Conservation (phyloP, 2,888 invertebrate genomes). For the Metacarcinus magister region DNA sequence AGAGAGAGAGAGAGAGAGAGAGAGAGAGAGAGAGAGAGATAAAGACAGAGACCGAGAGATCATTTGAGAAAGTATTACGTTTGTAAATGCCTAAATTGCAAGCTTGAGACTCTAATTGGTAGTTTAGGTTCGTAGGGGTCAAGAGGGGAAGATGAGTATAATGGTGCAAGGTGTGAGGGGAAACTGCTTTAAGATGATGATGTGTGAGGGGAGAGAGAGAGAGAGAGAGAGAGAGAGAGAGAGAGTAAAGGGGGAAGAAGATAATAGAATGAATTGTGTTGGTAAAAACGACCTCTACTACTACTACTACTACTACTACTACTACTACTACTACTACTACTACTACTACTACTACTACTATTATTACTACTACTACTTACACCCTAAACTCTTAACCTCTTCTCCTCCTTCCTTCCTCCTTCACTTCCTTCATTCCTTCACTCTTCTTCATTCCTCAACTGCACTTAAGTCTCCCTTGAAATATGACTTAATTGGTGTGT, state of each 20-base stretch:
- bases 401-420: not conserved
- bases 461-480: not conserved
- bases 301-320: conserved; percentile 52
- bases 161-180: too few species aligned
- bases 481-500: not conserved
- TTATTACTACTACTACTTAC: not conserved
- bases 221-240: conserved; percentile 16
- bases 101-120: not conserved
- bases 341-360: not conserved
- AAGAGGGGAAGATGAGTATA: not conserved
- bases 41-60: not conserved
- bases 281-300: not conserved
- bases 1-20: conserved; percentile 29
- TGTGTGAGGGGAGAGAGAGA: not conserved
- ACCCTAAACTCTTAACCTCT: not conserved
- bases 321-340: conserved; percentile 40
- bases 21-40: conserved; percentile 3
- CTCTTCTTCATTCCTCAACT: too few species aligned
- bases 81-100: not conserved
- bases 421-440: too few species aligned
- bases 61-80: not conserved
- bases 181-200: too few species aligned
- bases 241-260: not conserved
- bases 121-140: not conserved
- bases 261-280: too few species aligned